Percentiles rank a stretch among this genome's conserved stretches.
phyloP scores from a whole-genome alignment of 2,888 invertebrate species.

The Sipunculus nudus region DNA sequence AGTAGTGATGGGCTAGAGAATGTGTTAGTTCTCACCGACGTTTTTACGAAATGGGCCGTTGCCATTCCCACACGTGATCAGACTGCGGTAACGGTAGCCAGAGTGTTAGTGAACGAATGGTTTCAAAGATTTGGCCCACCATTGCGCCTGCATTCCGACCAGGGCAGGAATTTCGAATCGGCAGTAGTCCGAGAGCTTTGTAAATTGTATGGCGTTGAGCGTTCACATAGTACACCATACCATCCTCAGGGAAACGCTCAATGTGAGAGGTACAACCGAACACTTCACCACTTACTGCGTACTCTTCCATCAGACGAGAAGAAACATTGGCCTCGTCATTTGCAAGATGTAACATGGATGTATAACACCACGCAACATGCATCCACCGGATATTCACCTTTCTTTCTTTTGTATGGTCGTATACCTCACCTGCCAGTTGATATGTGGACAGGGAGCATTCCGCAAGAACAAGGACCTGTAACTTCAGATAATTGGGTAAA shows the following conservation, averaged over 20 bases:
- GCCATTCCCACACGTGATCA: slow-evolving; percentile 30
- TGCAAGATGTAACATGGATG: slow-evolving; percentile 31
- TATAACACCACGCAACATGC: slow-evolving; percentile 12
- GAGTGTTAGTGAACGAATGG: slow-evolving; percentile 23
- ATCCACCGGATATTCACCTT: slow-evolving; percentile 6
- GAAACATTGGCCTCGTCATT: slow-evolving; percentile 30
- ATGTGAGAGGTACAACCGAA: slow-evolving; percentile 41
- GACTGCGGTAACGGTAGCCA: slow-evolving; percentile 28
- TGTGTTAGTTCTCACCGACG: slow-evolving; percentile 33
- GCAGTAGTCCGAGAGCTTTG: slow-evolving; percentile 3
- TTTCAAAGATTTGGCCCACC: slow-evolving; percentile 30
- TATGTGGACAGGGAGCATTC: too few species aligned
- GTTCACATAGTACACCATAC: slow-evolving; percentile 13
- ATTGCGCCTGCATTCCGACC: slow-evolving; percentile 1
- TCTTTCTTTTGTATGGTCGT: slow-evolving; percentile 6
- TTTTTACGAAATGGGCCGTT: slow-evolving; percentile 29
- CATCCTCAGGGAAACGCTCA: slow-evolving; percentile 31
- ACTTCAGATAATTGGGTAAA: too few species aligned
- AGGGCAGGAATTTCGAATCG: slow-evolving; percentile 7
- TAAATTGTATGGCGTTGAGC: background rate
- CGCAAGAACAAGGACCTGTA: too few species aligned
- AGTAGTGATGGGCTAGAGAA: slow-evolving; percentile 22
- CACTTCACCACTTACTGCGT: slow-evolving; percentile 32
- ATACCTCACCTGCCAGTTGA: slow-evolving; percentile 4
- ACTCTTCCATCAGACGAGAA: slow-evolving; percentile 29